These are phyloP conservation scores for Umimayanthus kanabou DNA, from an alignment of 92 coral and sea anemone genomes.

Conservation along the genomic window DNA sequence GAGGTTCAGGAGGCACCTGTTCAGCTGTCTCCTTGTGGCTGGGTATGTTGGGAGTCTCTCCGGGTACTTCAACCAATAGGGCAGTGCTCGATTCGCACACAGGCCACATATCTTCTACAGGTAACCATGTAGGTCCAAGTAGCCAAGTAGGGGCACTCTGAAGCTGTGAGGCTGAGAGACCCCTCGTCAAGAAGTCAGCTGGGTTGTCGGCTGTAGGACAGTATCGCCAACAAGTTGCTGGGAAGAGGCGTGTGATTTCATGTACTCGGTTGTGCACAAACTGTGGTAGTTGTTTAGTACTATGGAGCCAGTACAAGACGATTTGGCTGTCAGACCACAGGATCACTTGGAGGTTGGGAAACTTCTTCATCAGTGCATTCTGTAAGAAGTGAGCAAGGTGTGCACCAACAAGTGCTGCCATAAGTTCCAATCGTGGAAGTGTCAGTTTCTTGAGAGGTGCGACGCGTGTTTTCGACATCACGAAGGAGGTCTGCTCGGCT, in stretches of 20 bases:
- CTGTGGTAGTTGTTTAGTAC: conserved; percentile 35
- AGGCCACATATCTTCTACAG: conserved; percentile 34
- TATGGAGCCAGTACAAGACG: conserved; percentile 55
- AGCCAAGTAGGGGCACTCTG: conserved; percentile 31
- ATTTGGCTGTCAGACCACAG: conserved; percentile 64
- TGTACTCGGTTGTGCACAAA: conserved; percentile 36
- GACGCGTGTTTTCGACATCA: conserved; percentile 53
- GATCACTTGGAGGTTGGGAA: conserved; percentile 18
- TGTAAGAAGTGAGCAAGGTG: conserved; percentile 33
- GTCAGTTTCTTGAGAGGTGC: conserved; percentile 51
- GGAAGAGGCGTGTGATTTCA: conserved; percentile 38
- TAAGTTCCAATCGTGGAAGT: conserved; percentile 46
- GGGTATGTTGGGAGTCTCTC: background rate
- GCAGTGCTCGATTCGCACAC: conserved; percentile 37
- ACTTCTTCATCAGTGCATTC: background rate
- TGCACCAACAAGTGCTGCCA: conserved; percentile 46
- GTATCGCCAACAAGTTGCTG: conserved; percentile 42
- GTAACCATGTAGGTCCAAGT: conserved; percentile 56
- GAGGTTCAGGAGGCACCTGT: background rate
- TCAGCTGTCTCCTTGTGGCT: background rate
- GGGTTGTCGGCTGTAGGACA: conserved; percentile 60
- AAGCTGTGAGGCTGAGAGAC: conserved; percentile 48
- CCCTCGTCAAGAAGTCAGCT: conserved; percentile 52
- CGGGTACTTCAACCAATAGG: conserved; percentile 34
- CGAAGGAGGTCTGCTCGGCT: conserved; percentile 31